These are phyloP conservation scores for Cephus sareptanus DNA, from an alignment of 2,888 invertebrate genomes.

Conservation along the genomic window DNA sequence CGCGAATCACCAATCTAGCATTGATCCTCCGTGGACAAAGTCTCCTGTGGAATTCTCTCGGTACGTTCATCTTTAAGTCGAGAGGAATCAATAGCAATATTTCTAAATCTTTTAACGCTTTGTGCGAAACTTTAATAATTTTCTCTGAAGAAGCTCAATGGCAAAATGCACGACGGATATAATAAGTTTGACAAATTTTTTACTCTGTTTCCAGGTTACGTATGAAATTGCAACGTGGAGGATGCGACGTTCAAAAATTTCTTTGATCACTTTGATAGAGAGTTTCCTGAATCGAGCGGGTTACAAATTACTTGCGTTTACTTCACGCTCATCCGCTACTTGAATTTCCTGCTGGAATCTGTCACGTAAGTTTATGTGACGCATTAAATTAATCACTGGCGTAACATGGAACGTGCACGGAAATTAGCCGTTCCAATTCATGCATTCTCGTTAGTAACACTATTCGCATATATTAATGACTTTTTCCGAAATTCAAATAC, in stretches of 20 bases:
- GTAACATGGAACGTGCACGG: background rate
- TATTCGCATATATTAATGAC: background rate
- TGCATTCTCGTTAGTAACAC: background rate
- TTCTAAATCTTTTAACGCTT: background rate
- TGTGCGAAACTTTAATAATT: background rate
- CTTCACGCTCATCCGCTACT: background rate
- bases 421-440: background rate
- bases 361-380: background rate
- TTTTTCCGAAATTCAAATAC: background rate
- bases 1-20: background rate
- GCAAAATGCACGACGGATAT: background rate
- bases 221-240: background rate
- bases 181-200: background rate
- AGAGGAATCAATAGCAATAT: background rate
- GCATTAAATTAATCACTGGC: background rate
- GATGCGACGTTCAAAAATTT: background rate
- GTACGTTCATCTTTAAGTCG: background rate
- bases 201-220: background rate
- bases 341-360: background rate
- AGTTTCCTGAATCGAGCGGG: background rate
- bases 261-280: background rate
- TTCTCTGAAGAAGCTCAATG: background rate
- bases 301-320: background rate
- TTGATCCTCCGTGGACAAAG: background rate
- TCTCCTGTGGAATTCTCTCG: background rate